Conservation (phyloP, 2,888 invertebrate genomes). For the Aquatica leii region DNA sequence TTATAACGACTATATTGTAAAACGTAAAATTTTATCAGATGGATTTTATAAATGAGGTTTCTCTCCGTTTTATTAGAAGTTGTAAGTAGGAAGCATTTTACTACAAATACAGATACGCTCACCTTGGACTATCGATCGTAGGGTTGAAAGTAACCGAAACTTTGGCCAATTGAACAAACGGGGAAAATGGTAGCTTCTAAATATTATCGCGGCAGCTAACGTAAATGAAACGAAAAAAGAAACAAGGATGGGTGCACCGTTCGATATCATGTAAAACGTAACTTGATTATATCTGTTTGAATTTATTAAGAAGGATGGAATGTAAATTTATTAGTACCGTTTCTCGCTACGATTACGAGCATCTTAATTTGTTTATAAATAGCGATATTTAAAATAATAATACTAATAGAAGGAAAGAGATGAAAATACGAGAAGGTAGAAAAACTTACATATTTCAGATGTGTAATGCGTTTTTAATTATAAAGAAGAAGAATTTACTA, state of each 20-base stretch:
- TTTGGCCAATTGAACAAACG: conserved; percentile 18
- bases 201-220: conserved; percentile 10
- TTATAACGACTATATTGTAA: too few relatives aligned
- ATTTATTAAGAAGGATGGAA: conserved; percentile 9
- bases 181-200: conserved; percentile 12
- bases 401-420: too few relatives aligned
- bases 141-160: conserved; percentile 26
- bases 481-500: conserved; percentile 25
- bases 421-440: conserved; percentile 20
- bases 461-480: conserved; percentile 35
- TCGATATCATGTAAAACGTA: neutral
- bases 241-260: neutral
- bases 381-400: conserved; percentile 25
- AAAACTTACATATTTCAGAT: conserved; percentile 23
- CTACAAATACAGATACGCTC: conserved; percentile 24
- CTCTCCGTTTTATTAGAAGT: too few relatives aligned
- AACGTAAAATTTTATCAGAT: too few relatives aligned
- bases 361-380: conserved; percentile 33
- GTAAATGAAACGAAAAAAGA: neutral
- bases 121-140: conserved; percentile 30
- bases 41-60: too few relatives aligned
- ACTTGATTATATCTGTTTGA: neutral
- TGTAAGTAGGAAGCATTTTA: neutral
- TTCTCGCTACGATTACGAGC: conserved; percentile 5
- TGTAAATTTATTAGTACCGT: neutral